Conservation (phyloP, 2,888 invertebrate genomes). For the Alviniconcha strummeri region DNA sequence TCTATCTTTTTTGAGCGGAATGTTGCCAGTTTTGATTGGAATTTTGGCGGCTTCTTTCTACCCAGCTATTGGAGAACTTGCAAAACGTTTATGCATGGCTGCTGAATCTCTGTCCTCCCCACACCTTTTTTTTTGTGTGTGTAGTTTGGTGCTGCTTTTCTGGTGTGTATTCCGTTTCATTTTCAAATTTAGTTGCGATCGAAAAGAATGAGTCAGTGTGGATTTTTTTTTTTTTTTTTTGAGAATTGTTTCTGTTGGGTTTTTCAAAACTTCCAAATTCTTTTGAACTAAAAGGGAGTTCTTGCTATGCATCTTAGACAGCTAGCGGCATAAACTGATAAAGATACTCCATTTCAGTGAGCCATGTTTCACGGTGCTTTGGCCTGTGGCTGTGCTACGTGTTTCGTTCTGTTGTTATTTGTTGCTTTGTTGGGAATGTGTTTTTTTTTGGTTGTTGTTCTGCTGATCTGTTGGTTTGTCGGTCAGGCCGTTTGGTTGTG, state of each 20-base stretch:
- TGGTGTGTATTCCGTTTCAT: neutral
- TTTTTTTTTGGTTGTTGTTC: neutral
- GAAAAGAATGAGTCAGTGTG: too few relatives aligned
- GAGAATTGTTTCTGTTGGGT: neutral
- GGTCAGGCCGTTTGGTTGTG: neutral
- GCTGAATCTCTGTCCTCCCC: neutral
- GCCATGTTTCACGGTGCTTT: too few relatives aligned
- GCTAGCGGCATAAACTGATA: too few relatives aligned
- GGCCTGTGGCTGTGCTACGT: neutral
- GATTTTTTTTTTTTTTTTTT: neutral
- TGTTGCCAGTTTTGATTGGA: too few relatives aligned
- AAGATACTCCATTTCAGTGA: too few relatives aligned
- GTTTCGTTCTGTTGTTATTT: neutral
- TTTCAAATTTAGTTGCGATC: neutral
- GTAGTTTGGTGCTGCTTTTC: neutral
- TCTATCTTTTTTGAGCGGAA: too few relatives aligned
- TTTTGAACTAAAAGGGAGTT: neutral
- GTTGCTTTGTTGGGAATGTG: neutral
- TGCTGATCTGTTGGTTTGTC: neutral
- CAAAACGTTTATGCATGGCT: slow-evolving; percentile 25
- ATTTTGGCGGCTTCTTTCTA: neutral
- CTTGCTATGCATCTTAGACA: too few relatives aligned
- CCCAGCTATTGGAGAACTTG: neutral
- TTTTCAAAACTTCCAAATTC: neutral
- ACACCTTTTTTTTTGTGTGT: neutral